A percentile compares a stretch with the other conserved stretches of the same genome.
Evolutionary conservation across 2,113 vertebrate genomes (phyloP).

Genomic region (Petaurus breviceps): DNA sequence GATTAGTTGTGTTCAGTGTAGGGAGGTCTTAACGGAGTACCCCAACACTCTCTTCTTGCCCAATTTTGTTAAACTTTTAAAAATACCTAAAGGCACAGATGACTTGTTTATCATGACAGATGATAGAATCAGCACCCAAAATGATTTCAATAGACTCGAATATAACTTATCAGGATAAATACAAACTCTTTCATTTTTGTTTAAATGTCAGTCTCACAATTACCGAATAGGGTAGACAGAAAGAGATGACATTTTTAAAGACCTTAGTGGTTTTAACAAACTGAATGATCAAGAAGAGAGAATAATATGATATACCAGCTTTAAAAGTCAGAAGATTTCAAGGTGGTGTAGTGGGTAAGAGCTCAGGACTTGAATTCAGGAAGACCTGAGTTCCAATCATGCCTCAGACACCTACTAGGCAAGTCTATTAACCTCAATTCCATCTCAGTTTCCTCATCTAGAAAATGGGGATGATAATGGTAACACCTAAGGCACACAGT

Average conservation of each 20-base stretch:
- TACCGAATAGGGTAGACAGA: background rate
- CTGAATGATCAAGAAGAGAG: background rate
- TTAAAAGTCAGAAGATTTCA: background rate
- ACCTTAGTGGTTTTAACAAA: background rate
- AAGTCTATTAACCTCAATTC: background rate
- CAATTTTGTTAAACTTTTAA: background rate
- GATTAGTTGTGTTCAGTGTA: background rate
- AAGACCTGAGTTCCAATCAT: background rate
- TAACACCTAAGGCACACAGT: background rate
- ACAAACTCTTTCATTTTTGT: background rate
- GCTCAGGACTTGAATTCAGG: background rate
- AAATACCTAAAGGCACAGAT: background rate
- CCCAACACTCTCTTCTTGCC: background rate
- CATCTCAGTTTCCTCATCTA: background rate
- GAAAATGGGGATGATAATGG: background rate
- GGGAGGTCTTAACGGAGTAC: background rate
- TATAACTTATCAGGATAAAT: background rate
- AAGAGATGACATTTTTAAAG: background rate
- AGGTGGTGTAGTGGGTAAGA: background rate
- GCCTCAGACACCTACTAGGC: too few species aligned
- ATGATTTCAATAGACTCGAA: background rate
- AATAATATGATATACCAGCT: background rate
- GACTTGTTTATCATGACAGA: background rate
- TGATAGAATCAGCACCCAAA: background rate
- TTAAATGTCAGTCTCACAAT: background rate